phyloP scores from a whole-genome alignment of 37 sponge, comb jelly and placozoan genomes.

The Halichondria panicea region DNA sequence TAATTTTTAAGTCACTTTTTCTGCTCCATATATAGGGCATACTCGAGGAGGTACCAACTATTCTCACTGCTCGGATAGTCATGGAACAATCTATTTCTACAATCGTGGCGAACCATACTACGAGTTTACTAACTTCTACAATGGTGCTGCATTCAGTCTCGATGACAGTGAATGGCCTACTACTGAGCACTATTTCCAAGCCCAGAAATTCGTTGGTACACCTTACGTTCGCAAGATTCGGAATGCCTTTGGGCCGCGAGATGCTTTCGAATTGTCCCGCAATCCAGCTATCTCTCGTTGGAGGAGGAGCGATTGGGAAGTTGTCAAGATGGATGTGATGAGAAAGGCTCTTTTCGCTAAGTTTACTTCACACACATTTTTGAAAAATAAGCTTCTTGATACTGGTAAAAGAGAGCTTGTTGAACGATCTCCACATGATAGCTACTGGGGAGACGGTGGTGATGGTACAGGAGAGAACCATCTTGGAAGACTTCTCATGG shows the following conservation, averaged over 20 bases:
- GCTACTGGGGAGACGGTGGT: slow-evolving; percentile 75
- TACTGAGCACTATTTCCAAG: slow-evolving; percentile 77
- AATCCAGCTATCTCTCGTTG: slow-evolving; percentile 35
- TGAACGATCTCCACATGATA: slow-evolving; percentile 53
- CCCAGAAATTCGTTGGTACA: slow-evolving; percentile 72
- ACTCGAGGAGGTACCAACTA: background rate
- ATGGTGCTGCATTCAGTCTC: slow-evolving; percentile 1
- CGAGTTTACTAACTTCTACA: slow-evolving; percentile 80
- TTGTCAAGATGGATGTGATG: slow-evolving; percentile 59
- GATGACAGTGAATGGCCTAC: slow-evolving; percentile 51
- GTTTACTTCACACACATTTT: slow-evolving; percentile 45
- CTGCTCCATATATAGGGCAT: too few species aligned
- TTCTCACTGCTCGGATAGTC: background rate
- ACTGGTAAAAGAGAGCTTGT: slow-evolving; percentile 35
- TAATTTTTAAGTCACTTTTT: too few species aligned
- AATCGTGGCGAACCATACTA: slow-evolving; percentile 58
- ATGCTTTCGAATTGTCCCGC: slow-evolving; percentile 59
- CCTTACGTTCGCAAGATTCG: slow-evolving; percentile 35
- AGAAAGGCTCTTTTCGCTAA: slow-evolving; percentile 52
- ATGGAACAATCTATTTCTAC: slow-evolving; percentile 54
- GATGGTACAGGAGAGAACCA: slow-evolving; percentile 59
- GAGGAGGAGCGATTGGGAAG: slow-evolving; percentile 61
- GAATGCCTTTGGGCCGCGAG: slow-evolving; percentile 11
- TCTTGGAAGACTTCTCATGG: slow-evolving; percentile 46
- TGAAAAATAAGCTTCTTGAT: slow-evolving; percentile 12